Base-by-base conservation (phyloP, 2,113 vertebrate genomes). In the Notarius lentiginosus region DNA sequence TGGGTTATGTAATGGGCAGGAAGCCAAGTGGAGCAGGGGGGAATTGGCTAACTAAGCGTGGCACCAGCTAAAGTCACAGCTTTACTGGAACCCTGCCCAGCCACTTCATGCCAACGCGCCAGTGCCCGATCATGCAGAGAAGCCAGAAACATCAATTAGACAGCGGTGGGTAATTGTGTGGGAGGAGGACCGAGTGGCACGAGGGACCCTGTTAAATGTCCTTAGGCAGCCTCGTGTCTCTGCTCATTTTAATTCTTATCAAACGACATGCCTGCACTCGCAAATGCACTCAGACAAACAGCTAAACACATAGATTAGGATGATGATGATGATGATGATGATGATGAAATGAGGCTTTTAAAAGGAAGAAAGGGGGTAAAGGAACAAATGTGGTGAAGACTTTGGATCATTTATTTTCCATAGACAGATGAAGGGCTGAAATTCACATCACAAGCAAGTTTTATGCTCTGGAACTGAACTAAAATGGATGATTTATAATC, bases 101-200 rank as follows among this genome's bases (percentile, higher is more conserved):
- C 93, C 94, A 94, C 93, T 95, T 95, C 93, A 94, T 93, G 94
- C 94, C 94, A 94, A 92, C 93, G 92, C 91, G 93, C 89, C 91
- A 92, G 93, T 92, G 94, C 91, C 93, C 92, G 88, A 95, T 95
- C 94, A 95, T 94, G 93, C 95, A 95, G 92, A 93, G 94, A 94
- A 93, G 90, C 93, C 92, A 92, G 90, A 93, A 94, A 95, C 95
- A 92, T 92, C 95, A 95, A 96, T 95, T 95, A 95, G 94, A 95
- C 93, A 93, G 92, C 90, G 94, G 93, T 91, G 94, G 93, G 94
- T 95, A 95, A 95, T 95, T 95, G 95, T 94, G 92, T 93, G 92
- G 83, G 86, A 84, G 86, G 87, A 82, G 83, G 92, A 93, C 92
- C 93, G 94, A 93, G 93, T 94, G 95, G 94, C 93, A 93, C 93